A percentile compares a stretch with the other conserved stretches of the same genome.
Evolutionary conservation across 2,888 invertebrate genomes (phyloP).

Genomic region (Drosophila imparisetae): DNA sequence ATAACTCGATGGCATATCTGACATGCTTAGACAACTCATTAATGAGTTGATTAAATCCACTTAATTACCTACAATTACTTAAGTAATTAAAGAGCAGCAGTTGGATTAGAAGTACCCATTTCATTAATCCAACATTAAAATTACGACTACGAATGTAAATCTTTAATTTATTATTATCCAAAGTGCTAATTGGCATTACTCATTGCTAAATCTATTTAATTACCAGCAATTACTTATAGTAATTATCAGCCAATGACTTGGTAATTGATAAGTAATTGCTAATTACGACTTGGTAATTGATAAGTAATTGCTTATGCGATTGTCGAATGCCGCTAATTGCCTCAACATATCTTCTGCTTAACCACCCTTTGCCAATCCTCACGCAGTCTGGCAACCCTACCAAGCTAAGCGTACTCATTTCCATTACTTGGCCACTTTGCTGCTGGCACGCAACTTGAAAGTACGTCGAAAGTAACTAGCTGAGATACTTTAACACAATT

Average conservation of each 20-base stretch:
- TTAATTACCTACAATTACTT: background rate
- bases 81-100: background rate
- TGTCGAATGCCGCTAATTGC: background rate
- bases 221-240: background rate
- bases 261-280: background rate
- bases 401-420: background rate
- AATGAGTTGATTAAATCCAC: background rate
- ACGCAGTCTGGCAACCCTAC: conserved; percentile 46
- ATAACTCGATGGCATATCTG: background rate
- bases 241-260: background rate
- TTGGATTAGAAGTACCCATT: background rate
- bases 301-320: background rate
- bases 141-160: background rate
- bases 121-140: background rate
- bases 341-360: background rate
- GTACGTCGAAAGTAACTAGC: conserved; percentile 1
- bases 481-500: conserved; percentile 14
- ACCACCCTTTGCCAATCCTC: background rate
- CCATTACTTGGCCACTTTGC: conserved; percentile 13
- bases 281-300: background rate
- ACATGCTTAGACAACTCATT: background rate
- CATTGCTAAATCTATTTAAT: background rate
- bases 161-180: background rate
- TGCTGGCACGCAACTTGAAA: conserved; percentile 43
- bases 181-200: background rate